Conservation (phyloP, 2,797 vertebrate genomes). For the Scolopax rusticola region DNA sequence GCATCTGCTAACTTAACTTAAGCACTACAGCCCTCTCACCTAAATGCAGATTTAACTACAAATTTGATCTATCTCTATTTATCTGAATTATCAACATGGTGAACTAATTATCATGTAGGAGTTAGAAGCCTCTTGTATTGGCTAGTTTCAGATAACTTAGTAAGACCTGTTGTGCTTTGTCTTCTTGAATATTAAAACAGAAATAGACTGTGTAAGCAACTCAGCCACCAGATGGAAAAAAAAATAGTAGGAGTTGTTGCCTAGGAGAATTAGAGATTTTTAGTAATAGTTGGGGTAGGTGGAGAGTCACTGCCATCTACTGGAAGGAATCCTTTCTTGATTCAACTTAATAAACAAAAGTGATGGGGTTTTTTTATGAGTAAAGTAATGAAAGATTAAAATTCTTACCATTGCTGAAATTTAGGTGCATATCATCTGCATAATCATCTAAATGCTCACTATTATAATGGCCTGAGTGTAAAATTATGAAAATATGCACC, state of each 20-base stretch:
- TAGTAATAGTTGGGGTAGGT: background rate
- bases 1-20: background rate
- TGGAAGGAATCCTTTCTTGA: slow-evolving; percentile 10
- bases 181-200: background rate
- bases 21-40: background rate
- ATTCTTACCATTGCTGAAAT: background rate
- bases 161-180: background rate
- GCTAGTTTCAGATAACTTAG: background rate
- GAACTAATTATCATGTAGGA: background rate
- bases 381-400: background rate
- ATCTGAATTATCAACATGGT: background rate
- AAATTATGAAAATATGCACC: background rate
- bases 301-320: slow-evolving; percentile 69
- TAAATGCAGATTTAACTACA: background rate
- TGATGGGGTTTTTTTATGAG: background rate
- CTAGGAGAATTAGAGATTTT: background rate
- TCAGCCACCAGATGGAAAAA: background rate
- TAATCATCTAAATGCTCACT: background rate
- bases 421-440: background rate
- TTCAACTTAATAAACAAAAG: background rate
- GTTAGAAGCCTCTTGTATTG: background rate
- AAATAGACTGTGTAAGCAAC: background rate
- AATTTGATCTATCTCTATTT: background rate
- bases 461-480: background rate
- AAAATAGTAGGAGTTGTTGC: background rate